Evolutionary conservation across 2,888 invertebrate genomes (phyloP).

Genomic region (Epinotia bilunana): DNA sequence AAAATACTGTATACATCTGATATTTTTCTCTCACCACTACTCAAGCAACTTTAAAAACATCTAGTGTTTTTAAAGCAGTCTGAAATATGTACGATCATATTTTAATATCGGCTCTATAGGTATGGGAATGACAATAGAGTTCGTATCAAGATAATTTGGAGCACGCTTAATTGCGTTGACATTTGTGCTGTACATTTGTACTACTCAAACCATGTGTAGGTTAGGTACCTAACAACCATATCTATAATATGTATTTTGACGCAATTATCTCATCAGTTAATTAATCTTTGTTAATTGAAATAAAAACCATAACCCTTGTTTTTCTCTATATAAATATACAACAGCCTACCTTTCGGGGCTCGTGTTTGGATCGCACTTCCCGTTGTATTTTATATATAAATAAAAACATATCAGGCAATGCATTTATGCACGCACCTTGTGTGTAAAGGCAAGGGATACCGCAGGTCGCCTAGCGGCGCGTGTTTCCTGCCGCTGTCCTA

Average conservation of each 20-base stretch:
- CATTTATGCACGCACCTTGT: slow-evolving; percentile 54
- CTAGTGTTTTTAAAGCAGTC: background rate
- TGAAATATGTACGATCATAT: background rate
- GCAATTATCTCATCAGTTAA: background rate
- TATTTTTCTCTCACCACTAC: no score
- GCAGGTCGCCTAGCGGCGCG: slow-evolving; percentile 65
- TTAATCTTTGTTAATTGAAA: no score
- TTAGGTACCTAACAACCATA: background rate
- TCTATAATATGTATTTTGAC: background rate
- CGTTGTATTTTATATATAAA: slow-evolving; percentile 7
- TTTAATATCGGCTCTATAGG: background rate
- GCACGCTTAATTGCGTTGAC: background rate
- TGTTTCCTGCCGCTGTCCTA: slow-evolving; percentile 77
- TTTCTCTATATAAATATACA: background rate
- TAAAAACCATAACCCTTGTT: background rate
- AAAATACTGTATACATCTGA: background rate
- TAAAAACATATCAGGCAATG: background rate
- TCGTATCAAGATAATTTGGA: background rate
- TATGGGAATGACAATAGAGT: background rate
- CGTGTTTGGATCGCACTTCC: background rate
- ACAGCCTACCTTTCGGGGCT: no score
- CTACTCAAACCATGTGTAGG: background rate
- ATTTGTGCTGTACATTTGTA: background rate
- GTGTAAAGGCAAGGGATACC: slow-evolving; percentile 60
- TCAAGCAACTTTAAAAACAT: background rate